Percentiles rank a stretch among this genome's conserved stretches.
Conservation (phyloP, 2,113 vertebrate species). For the Dendropsophus ebraccatus region DNA sequence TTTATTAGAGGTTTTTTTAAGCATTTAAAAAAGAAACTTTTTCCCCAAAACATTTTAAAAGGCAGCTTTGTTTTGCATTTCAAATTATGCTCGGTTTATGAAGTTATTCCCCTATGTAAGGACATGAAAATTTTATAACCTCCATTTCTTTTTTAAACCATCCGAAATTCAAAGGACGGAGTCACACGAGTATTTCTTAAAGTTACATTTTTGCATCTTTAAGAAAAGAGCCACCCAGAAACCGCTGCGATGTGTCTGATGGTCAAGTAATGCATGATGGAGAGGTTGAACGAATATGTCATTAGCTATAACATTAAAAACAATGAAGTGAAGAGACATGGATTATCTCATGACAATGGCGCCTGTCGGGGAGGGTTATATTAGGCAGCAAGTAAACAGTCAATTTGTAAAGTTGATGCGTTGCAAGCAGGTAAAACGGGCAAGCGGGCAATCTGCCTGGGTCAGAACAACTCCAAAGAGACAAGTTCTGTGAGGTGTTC, state of each 20-base stretch:
- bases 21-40: not conserved
- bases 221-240: not conserved
- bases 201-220: not conserved
- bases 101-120: conserved; percentile 4
- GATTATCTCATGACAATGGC: too few relatives aligned
- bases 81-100: conserved; percentile 3
- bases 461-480: too few relatives aligned
- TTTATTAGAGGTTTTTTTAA: not conserved
- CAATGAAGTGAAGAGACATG: too few relatives aligned
- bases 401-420: too few relatives aligned
- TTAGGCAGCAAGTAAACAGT: too few relatives aligned
- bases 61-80: conserved; percentile 6
- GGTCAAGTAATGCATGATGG: not conserved
- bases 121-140: conserved; percentile 24
- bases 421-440: too few relatives aligned
- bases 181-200: not conserved
- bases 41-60: conserved; percentile 4
- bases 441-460: too few relatives aligned
- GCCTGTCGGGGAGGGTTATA: too few relatives aligned
- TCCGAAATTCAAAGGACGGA: not conserved
- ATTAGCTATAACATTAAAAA: too few relatives aligned
- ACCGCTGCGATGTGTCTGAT: not conserved
- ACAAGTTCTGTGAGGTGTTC: too few relatives aligned
- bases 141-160: not conserved
- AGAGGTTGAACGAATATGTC: not conserved